These are phyloP conservation scores for Agapornis roseicollis DNA, from an alignment of 2,113 vertebrate species.

Conservation along the genomic window DNA sequence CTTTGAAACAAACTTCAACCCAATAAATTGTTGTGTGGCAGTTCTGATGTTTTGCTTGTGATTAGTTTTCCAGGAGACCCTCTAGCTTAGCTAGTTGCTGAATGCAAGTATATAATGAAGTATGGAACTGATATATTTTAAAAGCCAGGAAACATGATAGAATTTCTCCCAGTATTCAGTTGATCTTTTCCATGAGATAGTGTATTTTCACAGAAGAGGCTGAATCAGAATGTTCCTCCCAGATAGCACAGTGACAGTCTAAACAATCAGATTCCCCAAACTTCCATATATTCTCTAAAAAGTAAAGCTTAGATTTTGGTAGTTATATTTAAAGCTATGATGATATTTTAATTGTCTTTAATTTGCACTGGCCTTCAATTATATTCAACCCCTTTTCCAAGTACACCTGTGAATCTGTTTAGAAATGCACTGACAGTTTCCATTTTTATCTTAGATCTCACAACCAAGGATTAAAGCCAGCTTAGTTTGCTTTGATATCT, in stretches of 20 bases:
- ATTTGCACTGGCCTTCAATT: neutral
- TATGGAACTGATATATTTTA: neutral
- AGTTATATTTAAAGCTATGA: neutral
- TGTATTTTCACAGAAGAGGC: neutral
- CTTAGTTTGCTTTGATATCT: neutral
- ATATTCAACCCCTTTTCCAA: neutral
- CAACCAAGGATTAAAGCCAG: neutral
- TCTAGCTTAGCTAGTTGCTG: neutral
- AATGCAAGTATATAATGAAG: neutral
- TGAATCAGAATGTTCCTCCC: neutral
- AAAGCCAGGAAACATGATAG: neutral
- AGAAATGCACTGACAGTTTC: neutral
- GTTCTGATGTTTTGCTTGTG: neutral
- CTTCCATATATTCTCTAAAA: neutral
- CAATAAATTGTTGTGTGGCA: neutral
- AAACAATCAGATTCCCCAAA: neutral
- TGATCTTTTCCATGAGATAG: neutral
- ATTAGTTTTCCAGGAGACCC: neutral
- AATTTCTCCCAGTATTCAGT: neutral
- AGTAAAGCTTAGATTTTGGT: neutral
- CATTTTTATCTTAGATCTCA: neutral
- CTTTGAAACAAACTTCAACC: neutral
- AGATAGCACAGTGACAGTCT: neutral
- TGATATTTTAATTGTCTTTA: neutral
- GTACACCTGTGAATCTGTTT: neutral